Evolutionary conservation across 2,888 invertebrate genomes (phyloP).

Genomic region (Hipparchia semele): DNA sequence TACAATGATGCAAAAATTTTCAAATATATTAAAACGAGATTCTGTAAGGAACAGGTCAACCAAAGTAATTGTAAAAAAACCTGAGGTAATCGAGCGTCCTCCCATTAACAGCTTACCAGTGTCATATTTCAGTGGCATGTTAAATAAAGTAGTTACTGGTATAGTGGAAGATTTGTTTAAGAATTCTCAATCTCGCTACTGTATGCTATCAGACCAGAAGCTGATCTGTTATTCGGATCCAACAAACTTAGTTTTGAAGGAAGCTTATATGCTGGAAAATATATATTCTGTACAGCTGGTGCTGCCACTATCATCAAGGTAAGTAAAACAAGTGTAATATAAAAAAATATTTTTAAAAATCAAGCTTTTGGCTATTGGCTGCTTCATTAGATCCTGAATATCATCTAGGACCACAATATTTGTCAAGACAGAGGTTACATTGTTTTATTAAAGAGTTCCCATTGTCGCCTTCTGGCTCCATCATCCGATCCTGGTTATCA

Average conservation of each 20-base stretch:
- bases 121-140: slow-evolving; percentile 83
- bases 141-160: slow-evolving; percentile 83
- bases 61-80: slow-evolving; percentile 54
- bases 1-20: slow-evolving; percentile 69
- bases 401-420: no score
- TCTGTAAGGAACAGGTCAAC: slow-evolving; percentile 63
- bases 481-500: no score
- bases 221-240: slow-evolving; percentile 89
- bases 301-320: slow-evolving; percentile 79
- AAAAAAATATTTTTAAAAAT: background rate
- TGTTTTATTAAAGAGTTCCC: no score
- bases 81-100: slow-evolving; percentile 76
- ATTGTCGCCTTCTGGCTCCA: no score
- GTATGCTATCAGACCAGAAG: slow-evolving; percentile 87
- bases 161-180: slow-evolving; percentile 89
- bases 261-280: slow-evolving; percentile 86
- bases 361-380: background rate
- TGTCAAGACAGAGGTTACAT: no score
- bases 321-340: slow-evolving; percentile 17
- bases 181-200: slow-evolving; percentile 89
- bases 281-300: slow-evolving; percentile 86
- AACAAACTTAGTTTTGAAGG: slow-evolving; percentile 86
- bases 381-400: no score
- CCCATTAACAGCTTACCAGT: slow-evolving; percentile 70
- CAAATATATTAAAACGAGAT: slow-evolving; percentile 78